Conservation (phyloP, 2,888 invertebrate genomes). For the Tenthredo amoena region DNA sequence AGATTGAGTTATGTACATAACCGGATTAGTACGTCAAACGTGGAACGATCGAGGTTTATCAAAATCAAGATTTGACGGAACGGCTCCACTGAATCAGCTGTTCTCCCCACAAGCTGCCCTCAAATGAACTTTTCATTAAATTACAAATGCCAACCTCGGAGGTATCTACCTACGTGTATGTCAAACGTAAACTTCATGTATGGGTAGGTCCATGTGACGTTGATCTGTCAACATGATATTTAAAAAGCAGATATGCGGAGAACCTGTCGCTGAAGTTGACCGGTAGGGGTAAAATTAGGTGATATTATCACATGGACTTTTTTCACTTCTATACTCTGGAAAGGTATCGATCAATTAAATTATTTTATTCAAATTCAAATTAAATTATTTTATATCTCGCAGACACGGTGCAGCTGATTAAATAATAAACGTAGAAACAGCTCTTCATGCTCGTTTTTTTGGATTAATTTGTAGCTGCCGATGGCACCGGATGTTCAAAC, state of each 20-base stretch:
- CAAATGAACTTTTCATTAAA: neutral
- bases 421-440: neutral
- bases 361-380: too few relatives aligned
- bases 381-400: neutral
- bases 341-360: neutral
- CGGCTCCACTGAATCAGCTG: neutral
- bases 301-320: neutral
- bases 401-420: neutral
- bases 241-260: neutral
- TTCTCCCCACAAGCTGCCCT: neutral
- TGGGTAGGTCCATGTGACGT: neutral
- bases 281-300: neutral
- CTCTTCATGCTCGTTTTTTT: neutral
- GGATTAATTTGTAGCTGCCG: neutral
- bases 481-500: constrained; percentile 29
- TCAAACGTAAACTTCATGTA: neutral
- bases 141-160: neutral
- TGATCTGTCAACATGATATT: neutral
- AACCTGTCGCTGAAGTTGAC: neutral
- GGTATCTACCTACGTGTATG: neutral
- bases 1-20: neutral
- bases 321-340: neutral
- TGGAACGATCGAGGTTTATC: neutral
- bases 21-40: neutral
- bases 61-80: neutral